A percentile compares a stretch with the other conserved stretches of the same genome.
Evolutionary conservation across 2,797 vertebrate species (phyloP).

Genomic region (Paedocypris micromegethes): DNA sequence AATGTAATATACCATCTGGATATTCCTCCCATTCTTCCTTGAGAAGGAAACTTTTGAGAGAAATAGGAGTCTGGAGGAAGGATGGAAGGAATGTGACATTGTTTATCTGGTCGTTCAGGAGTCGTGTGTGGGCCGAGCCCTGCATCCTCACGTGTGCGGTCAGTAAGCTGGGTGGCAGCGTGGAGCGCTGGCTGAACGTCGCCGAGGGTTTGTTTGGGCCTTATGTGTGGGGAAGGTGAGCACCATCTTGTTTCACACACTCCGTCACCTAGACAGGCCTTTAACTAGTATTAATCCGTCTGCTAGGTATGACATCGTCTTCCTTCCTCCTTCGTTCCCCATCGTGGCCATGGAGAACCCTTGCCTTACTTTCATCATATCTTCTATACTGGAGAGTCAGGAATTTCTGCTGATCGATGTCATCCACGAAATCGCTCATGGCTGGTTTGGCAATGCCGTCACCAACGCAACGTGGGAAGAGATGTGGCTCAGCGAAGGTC

Average conservation of each 20-base stretch:
- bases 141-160: slow-evolving; percentile 85
- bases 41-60: too few relatives aligned
- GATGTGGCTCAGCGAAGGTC: slow-evolving; percentile 97
- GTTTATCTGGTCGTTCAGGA: slow-evolving; percentile 64
- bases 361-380: slow-evolving; percentile 95
- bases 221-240: slow-evolving; percentile 93
- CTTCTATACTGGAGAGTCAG: slow-evolving; percentile 92
- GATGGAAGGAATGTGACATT: not conserved
- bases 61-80: too few relatives aligned
- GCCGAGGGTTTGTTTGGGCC: slow-evolving; percentile 88
- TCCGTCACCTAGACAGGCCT: too few relatives aligned
- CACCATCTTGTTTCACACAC: not conserved
- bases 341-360: slow-evolving; percentile 99
- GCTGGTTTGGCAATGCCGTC: slow-evolving; percentile 96
- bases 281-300: too few relatives aligned
- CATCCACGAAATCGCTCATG: slow-evolving; percentile 91
- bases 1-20: too few relatives aligned
- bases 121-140: slow-evolving; percentile 94
- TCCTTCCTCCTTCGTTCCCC: slow-evolving; percentile 93
- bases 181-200: slow-evolving; percentile 86
- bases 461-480: slow-evolving; percentile 97
- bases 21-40: too few relatives aligned
- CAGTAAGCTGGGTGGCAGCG: slow-evolving; percentile 84
- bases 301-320: slow-evolving; percentile 90
- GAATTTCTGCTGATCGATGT: slow-evolving; percentile 92